Conservation (phyloP, 2,888 invertebrate species). For the Rhogogaster chlorosoma region DNA sequence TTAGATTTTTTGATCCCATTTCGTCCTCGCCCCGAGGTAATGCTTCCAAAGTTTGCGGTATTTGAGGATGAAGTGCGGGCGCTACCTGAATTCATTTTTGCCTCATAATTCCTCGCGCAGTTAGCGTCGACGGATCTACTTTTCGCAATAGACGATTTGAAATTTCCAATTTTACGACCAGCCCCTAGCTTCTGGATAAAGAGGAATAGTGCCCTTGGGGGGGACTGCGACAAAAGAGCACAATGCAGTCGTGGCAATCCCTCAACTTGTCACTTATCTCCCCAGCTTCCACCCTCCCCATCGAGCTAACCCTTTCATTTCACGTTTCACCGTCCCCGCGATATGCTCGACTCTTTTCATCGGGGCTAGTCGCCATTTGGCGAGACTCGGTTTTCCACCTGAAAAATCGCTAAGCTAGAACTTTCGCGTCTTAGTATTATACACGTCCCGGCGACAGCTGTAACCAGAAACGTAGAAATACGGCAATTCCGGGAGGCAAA, state of each 20-base stretch:
- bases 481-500: not conserved
- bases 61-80: not conserved
- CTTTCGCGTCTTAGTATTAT: not conserved
- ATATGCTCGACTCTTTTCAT: not conserved
- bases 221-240: constrained; percentile 66
- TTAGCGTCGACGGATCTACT: too few species aligned
- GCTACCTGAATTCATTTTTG: not conserved
- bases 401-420: constrained; percentile 1
- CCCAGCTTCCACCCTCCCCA: constrained; percentile 53
- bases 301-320: constrained; percentile 68
- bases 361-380: constrained; percentile 16
- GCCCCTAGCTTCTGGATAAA: not conserved
- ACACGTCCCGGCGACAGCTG: not conserved
- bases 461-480: not conserved
- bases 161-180: constrained; percentile 15
- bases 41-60: not conserved
- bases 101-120: not conserved
- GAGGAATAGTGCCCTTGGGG: constrained; percentile 19
- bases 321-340: constrained; percentile 49
- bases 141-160: not conserved
- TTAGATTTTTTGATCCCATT: not conserved
- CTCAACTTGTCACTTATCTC: constrained; percentile 76
- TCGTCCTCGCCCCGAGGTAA: not conserved
- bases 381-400: not conserved
- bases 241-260: constrained; percentile 72